A percentile compares a stretch with the other conserved stretches of the same genome.
Conservation (phyloP, 2,113 vertebrate genomes). For the Lamprologus tigripictilis region DNA sequence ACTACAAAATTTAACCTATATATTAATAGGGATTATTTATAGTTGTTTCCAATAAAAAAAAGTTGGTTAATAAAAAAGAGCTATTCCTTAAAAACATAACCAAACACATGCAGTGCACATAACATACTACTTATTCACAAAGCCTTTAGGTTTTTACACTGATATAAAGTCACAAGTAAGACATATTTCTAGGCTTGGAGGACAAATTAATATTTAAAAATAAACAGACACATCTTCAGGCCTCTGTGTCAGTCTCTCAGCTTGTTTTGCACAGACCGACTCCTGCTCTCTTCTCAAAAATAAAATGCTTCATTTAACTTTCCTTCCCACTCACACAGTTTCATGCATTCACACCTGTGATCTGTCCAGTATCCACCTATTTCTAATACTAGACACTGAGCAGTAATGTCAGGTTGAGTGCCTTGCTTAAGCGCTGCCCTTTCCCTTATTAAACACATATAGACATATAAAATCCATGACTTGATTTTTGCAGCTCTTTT, state of each 20-base stretch:
- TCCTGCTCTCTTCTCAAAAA: not conserved
- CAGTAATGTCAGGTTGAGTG: not conserved
- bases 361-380: not conserved
- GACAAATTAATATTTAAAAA: not conserved
- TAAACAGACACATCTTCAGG: not conserved
- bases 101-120: not conserved
- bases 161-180: not conserved
- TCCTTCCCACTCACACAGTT: not conserved
- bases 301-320: not conserved
- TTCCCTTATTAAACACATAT: not conserved
- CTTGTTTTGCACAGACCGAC: not conserved
- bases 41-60: not conserved
- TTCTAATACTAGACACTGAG: not conserved
- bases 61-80: not conserved
- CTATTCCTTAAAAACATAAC: not conserved
- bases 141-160: not conserved
- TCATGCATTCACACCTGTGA: not conserved
- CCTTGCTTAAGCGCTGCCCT: slow-evolving; percentile 16
- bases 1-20: not conserved
- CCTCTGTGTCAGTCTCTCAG: not conserved
- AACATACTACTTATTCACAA: not conserved
- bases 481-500: slow-evolving; percentile 6
- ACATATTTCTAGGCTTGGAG: not conserved
- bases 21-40: not conserved
- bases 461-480: not conserved